These are phyloP conservation scores for human DNA, from an alignment of 2,113 vertebrate species.

Conservation along the genomic window GRCh38 chr16:78252001-78252500, in stretches of 20 bases:
- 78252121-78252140: slow-evolving; percentile 84
- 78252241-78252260: neutral
- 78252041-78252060: slow-evolving; percentile 88
- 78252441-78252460: neutral
- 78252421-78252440: fast-evolving
- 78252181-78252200: slow-evolving; percentile 84
- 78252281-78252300: neutral
- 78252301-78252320: neutral
- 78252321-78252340: neutral
- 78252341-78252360: neutral
- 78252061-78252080: slow-evolving; percentile 83
- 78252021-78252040: slow-evolving; percentile 92
- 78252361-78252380: slow-evolving; percentile 80
- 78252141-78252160: slow-evolving; percentile 81
- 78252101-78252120: slow-evolving; percentile 79
- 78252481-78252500: slow-evolving; percentile 59
- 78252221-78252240: neutral
- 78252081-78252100: slow-evolving; percentile 87
- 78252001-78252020: slow-evolving; percentile 84
- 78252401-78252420: slow-evolving; percentile 84
- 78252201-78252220: neutral
- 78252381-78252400: slow-evolving; percentile 73
- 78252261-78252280: neutral
- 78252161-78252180: slow-evolving; percentile 86
- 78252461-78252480: slow-evolving; percentile 76